These are phyloP conservation scores for Epizoanthus stellaris DNA, from an alignment of 92 coral and sea anemone genomes.

Conservation along the genomic window DNA sequence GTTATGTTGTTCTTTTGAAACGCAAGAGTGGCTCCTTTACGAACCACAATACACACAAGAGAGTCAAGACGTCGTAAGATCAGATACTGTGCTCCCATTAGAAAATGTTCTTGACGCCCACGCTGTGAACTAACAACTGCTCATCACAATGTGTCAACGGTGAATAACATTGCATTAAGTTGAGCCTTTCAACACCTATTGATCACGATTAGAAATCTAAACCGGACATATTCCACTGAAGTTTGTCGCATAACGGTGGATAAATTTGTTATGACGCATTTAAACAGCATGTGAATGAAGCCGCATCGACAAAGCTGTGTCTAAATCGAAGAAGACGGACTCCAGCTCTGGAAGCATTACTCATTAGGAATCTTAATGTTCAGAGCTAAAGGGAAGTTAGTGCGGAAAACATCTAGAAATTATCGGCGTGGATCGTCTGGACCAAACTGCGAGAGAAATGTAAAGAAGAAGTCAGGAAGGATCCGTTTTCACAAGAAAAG, in stretches of 20 bases:
- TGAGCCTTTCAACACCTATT: neutral
- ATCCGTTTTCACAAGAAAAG: neutral
- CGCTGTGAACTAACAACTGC: too few species aligned
- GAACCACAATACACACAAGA: too few species aligned
- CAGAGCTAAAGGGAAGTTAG: neutral
- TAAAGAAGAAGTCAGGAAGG: neutral
- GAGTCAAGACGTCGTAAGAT: too few species aligned
- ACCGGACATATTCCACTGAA: neutral
- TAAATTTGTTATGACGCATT: neutral
- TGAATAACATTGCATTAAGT: neutral
- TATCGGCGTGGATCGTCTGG: neutral
- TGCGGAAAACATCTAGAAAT: neutral
- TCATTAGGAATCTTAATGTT: neutral
- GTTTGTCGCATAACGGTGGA: neutral
- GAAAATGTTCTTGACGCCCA: too few species aligned
- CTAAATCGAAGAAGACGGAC: neutral
- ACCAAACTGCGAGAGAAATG: neutral
- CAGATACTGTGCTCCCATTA: too few species aligned
- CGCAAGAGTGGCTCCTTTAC: too few species aligned
- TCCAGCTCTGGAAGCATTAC: neutral
- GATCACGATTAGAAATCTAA: neutral
- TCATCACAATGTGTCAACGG: neutral
- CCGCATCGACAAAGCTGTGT: conserved; percentile 8
- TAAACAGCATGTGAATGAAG: neutral
- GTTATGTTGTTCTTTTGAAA: too few species aligned